A percentile compares a stretch with the other conserved stretches of the same genome.
phyloP scores from a whole-genome alignment of 37 sponge, comb jelly and placozoan species.

The Halisarca cf. caerulea region DNA sequence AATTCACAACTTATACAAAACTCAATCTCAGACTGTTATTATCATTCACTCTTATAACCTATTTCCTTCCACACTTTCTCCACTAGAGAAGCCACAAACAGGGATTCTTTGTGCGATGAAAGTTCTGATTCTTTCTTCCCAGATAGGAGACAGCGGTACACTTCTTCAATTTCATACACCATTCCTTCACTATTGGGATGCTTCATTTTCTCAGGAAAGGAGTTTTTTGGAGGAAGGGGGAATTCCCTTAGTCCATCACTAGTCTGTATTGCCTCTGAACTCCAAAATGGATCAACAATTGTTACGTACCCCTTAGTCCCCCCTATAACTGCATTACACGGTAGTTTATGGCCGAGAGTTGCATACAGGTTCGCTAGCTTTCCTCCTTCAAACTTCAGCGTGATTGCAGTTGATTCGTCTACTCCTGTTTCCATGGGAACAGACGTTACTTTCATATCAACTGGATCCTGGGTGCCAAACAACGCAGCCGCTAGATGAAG shows the following conservation, averaged over 20 bases:
- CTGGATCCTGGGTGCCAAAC: background rate
- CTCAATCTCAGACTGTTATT: too few relatives aligned
- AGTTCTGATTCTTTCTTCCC: constrained; percentile 1
- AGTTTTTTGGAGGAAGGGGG: background rate
- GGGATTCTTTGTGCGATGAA: background rate
- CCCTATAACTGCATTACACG: background rate
- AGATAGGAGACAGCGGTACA: background rate
- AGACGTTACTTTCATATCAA: background rate
- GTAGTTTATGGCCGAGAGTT: background rate
- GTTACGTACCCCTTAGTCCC: background rate
- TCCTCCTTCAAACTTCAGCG: background rate
- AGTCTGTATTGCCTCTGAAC: background rate
- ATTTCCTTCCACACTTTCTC: background rate
- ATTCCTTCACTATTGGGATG: constrained; percentile 29
- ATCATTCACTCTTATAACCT: background rate
- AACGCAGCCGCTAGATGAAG: background rate
- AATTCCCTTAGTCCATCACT: background rate
- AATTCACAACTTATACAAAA: too few relatives aligned
- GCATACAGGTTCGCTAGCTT: background rate
- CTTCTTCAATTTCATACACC: background rate
- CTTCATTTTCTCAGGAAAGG: background rate
- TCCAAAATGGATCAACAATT: background rate
- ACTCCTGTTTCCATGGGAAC: background rate
- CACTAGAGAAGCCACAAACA: background rate
- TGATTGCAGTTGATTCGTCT: constrained; percentile 13